Base-by-base conservation (phyloP, 2,888 invertebrate genomes). In the Melitaea athalia region DNA sequence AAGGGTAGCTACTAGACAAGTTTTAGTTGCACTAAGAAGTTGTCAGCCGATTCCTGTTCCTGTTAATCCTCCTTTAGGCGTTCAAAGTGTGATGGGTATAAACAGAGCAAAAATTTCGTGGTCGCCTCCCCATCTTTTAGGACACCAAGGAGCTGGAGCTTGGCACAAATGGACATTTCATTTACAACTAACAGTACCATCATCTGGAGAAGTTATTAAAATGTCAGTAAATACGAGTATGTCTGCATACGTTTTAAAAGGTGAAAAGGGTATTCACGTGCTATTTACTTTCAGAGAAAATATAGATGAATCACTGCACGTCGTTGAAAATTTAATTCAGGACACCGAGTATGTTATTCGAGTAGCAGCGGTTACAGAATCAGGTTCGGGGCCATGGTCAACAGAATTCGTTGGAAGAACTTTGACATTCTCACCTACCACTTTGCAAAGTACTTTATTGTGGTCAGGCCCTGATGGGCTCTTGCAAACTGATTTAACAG, bases 31-130 rank as follows among this genome's bases (percentile, higher is more conserved):
- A 70, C 92, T 96, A 69, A 93, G 95, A 17, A 94, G 94, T 74
- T 95, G 95, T 72, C 97, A 98, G 84, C 98, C 98, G 0, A 94
- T 95, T 71, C 96, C 97, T 0, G 94, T 96, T 47, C 97, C 97
- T 1, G 95, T 96, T 0, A 96, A 96, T 79, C 95, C 96, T 0
- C 98, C 98, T 0, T 94, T 94, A 2, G 94, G 94, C 2, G 94
- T 98, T 3, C 96, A 98, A 85, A 97, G 96, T 24, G 94, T 98
- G 68, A 95, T 98, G 85, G 96, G 96, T 0, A 93, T 95, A 0
- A 94, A 94, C 72, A 93, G 94, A 49, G 97, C 97, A 0, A 96
- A 96, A 80, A 95, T 97, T 0, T 94, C 95, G 0, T 99, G 98
- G 98, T 94, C 95, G 33, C 93, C 95, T 1, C 98, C 98, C 0